These are phyloP conservation scores for Panopea generosa DNA, from an alignment of 2,888 invertebrate species.

Conservation along the genomic window DNA sequence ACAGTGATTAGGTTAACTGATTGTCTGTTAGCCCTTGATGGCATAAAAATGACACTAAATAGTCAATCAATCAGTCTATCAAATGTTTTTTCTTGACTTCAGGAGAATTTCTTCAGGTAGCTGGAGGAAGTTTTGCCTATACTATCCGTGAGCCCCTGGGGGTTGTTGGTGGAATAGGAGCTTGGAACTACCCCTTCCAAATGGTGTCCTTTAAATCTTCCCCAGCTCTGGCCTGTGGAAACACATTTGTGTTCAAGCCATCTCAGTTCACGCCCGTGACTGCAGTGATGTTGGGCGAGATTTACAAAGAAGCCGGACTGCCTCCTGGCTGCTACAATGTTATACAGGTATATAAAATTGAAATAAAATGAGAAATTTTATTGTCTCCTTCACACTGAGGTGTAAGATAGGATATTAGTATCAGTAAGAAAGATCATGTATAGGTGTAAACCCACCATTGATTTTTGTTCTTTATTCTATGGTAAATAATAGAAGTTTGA, in stretches of 20 bases:
- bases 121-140: slow-evolving; percentile 86
- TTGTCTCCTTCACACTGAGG: no score
- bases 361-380: no score
- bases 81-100: no score
- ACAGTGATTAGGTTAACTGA: no score
- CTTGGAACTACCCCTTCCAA: slow-evolving; percentile 88
- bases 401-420: no score
- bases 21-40: no score
- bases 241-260: slow-evolving; percentile 87
- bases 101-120: slow-evolving; percentile 86
- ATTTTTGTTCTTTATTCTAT: no score
- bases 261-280: slow-evolving; percentile 87
- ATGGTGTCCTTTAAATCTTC: slow-evolving; percentile 86
- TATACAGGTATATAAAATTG: slow-evolving; percentile 85
- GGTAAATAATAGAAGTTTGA: no score
- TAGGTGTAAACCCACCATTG: no score
- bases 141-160: slow-evolving; percentile 87
- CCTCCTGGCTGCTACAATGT: slow-evolving; percentile 87
- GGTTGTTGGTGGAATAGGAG: slow-evolving; percentile 87
- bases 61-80: no score
- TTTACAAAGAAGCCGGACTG: slow-evolving; percentile 86
- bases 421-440: no score
- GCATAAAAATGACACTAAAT: no score
- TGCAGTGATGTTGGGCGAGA: slow-evolving; percentile 86
- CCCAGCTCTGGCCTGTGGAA: slow-evolving; percentile 87